Conservation (phyloP, 1,140 invertebrate species). For the Leptoteleia sp. region DNA sequence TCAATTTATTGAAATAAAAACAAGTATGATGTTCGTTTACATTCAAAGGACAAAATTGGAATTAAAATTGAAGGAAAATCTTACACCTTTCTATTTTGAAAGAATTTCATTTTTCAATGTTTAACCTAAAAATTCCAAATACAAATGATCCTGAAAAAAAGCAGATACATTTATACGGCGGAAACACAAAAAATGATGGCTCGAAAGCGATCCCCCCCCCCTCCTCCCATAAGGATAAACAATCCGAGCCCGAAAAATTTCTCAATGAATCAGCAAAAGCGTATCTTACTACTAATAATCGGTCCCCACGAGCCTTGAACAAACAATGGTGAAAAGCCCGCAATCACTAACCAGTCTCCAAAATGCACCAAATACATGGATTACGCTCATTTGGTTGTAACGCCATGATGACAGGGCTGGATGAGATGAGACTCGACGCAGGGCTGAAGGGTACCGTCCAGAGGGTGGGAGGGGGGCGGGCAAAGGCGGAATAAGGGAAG, state of each 20-base stretch:
- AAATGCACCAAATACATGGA: slow-evolving; percentile 43
- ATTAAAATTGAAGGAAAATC: too few species aligned
- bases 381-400: slow-evolving; percentile 67
- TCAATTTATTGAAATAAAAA: too few species aligned
- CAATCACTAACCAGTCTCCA: slow-evolving; percentile 22
- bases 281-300: slow-evolving; percentile 17
- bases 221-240: slow-evolving; percentile 13
- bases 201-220: neutral
- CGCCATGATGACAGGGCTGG: slow-evolving; percentile 67
- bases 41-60: too few species aligned
- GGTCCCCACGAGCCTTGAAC: slow-evolving; percentile 32
- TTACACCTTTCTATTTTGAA: too few species aligned
- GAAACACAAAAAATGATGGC: slow-evolving; percentile 1
- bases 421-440: slow-evolving; percentile 54
- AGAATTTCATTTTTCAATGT: too few species aligned
- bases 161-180: too few species aligned
- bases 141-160: too few species aligned
- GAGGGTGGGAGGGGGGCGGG: slow-evolving; percentile 11
- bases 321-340: slow-evolving; percentile 43
- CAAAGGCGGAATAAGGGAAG: slow-evolving; percentile 39
- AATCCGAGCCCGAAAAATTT: slow-evolving; percentile 37
- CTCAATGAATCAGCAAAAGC: slow-evolving; percentile 38
- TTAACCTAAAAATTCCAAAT: too few species aligned
- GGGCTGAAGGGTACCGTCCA: slow-evolving; percentile 31
- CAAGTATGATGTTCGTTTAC: too few species aligned